These are phyloP conservation scores for Dolichopus griseipennis DNA, from an alignment of 2,888 invertebrate genomes.

Conservation along the genomic window DNA sequence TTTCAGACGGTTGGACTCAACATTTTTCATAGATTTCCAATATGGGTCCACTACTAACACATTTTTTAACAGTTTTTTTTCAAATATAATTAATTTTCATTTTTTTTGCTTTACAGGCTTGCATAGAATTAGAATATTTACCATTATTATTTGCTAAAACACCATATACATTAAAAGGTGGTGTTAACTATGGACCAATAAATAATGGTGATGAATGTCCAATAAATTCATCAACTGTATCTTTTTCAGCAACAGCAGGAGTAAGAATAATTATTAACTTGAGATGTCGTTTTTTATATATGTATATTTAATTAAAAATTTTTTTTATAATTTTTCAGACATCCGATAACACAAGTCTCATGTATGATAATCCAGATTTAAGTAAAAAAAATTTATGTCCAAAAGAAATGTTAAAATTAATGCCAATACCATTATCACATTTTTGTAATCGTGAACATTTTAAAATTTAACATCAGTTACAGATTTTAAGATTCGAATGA, in stretches of 20 bases:
- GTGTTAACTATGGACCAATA: conserved; percentile 36
- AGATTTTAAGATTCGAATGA: conserved; percentile 37
- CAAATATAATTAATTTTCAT: too few relatives aligned
- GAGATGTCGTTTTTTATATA: neutral
- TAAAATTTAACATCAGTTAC: conserved; percentile 41
- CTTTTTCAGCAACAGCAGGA: conserved; percentile 36
- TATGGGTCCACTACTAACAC: too few relatives aligned
- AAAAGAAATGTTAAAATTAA: conserved; percentile 41
- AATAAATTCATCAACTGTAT: conserved; percentile 31
- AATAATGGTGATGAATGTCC: conserved; percentile 33
- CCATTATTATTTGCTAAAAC: conserved; percentile 41
- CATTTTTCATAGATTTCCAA: too few relatives aligned
- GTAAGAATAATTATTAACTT: conserved; percentile 28
- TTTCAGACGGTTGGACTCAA: too few relatives aligned
- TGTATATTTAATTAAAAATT: neutral
- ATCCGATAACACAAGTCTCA: conserved; percentile 36
- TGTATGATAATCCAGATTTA: conserved; percentile 33
- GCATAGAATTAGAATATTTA: conserved; percentile 37
- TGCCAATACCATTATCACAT: conserved; percentile 40
- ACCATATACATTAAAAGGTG: conserved; percentile 37
- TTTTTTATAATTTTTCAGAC: conserved; percentile 28
- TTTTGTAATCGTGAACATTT: conserved; percentile 41
- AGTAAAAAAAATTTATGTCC: conserved; percentile 39
- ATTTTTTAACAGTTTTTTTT: too few relatives aligned
- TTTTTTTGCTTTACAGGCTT: conserved; percentile 30